phyloP scores from a whole-genome alignment of 53 echinoderm and acorn worm genomes.

The Hippasteria phrygiana region DNA sequence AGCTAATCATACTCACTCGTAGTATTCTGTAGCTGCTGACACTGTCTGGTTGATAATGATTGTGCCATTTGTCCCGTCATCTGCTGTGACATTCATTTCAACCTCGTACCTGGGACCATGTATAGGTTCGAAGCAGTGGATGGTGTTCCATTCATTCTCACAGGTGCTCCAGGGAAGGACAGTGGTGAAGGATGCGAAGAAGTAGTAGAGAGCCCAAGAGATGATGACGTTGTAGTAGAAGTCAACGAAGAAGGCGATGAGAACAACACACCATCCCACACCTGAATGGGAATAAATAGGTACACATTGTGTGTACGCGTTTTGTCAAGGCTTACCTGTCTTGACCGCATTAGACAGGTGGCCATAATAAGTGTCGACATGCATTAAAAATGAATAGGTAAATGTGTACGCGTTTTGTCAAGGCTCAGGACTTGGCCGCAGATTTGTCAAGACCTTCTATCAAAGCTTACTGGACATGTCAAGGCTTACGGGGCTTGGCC shows the following conservation, averaged over 20 bases:
- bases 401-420: too few species aligned
- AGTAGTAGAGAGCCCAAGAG: slow-evolving; percentile 93
- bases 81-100: slow-evolving; percentile 49
- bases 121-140: slow-evolving; percentile 77
- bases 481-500: too few species aligned
- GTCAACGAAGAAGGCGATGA: slow-evolving; percentile 97
- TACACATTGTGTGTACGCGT: not conserved
- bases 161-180: slow-evolving; percentile 90
- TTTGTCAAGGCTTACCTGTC: too few species aligned
- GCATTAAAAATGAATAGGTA: too few species aligned
- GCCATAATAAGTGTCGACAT: too few species aligned
- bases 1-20: slow-evolving; percentile 94
- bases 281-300: slow-evolving; percentile 62
- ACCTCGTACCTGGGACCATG: slow-evolving; percentile 73
- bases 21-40: slow-evolving; percentile 94
- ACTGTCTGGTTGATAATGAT: slow-evolving; percentile 69
- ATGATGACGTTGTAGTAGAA: slow-evolving; percentile 99
- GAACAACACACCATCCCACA: slow-evolving; percentile 89
- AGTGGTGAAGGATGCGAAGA: slow-evolving; percentile 92
- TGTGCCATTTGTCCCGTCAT: slow-evolving; percentile 64
- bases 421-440: too few species aligned
- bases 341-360: too few species aligned
- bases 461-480: too few species aligned
- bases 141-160: slow-evolving; percentile 82
- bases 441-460: too few species aligned